Conservation (phyloP, 2,797 vertebrate genomes). For the Sphenopsis melanotis region DNA sequence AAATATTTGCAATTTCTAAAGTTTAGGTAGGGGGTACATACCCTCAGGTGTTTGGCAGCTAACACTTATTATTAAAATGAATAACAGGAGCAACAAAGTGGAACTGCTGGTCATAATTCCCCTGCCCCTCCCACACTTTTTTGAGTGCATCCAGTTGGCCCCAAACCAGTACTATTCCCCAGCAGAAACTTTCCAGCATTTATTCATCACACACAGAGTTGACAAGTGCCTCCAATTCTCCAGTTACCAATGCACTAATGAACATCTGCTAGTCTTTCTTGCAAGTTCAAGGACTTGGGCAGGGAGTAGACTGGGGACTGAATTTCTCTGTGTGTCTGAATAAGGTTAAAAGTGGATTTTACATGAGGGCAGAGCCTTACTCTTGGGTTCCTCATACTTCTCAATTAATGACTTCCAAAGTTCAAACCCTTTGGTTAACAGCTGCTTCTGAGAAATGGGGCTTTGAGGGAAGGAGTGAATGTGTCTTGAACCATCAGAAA, state of each 20-base stretch:
- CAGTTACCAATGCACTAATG: conserved; percentile 59
- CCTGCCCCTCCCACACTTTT: not conserved
- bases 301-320: not conserved
- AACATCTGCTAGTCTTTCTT: conserved; percentile 71
- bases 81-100: conserved; percentile 33
- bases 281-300: conserved; percentile 70
- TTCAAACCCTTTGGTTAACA: not conserved
- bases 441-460: not conserved
- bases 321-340: conserved; percentile 8
- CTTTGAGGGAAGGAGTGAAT: not conserved
- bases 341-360: not conserved
- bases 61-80: conserved; percentile 56
- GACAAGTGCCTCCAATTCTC: conserved; percentile 63
- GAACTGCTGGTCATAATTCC: conserved; percentile 38
- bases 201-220: conserved; percentile 52
- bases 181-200: conserved; percentile 55
- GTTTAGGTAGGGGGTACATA: not conserved
- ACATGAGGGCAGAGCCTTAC: not conserved
- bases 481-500: not conserved
- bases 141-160: conserved; percentile 59
- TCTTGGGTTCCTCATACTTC: not conserved
- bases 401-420: not conserved
- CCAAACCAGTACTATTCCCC: conserved; percentile 39
- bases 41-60: conserved; percentile 56
- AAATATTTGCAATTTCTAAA: not conserved